phyloP scores from a whole-genome alignment of 2,888 invertebrate species.

The Nomada lathburiana region DNA sequence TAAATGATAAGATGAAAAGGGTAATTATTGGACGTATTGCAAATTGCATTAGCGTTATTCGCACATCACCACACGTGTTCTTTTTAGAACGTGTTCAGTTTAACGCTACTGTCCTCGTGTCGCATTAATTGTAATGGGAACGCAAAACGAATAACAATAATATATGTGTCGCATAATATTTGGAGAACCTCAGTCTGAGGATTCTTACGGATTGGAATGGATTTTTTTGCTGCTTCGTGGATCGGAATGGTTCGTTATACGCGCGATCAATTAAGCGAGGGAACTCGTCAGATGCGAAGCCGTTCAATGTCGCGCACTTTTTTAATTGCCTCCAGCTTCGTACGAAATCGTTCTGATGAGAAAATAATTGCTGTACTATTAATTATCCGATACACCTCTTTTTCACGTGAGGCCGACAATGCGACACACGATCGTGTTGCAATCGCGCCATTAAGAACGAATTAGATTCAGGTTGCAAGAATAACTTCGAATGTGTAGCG shows the following conservation, averaged over 20 bases:
- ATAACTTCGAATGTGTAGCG: neutral
- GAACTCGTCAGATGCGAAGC: neutral
- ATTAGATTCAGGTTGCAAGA: neutral
- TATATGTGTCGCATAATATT: no score
- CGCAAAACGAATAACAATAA: no score
- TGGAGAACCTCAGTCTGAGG: no score
- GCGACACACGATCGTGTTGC: neutral
- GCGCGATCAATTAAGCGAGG: neutral
- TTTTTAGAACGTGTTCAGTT: no score
- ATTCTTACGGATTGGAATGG: no score
- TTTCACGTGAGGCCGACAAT: neutral
- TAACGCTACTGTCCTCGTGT: no score
- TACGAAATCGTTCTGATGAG: constrained; percentile 9
- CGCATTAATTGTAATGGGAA: no score
- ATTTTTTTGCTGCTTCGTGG: no score
- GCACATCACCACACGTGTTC: no score
- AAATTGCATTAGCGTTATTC: no score
- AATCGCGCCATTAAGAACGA: neutral
- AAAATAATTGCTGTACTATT: constrained; percentile 11
- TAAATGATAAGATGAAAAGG: no score
- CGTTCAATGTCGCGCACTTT: constrained; percentile 8
- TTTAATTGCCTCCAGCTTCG: constrained; percentile 5
- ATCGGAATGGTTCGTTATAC: neutral
- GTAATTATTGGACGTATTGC: no score
- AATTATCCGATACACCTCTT: constrained; percentile 15